These are phyloP conservation scores for Jordanella pulchra DNA, from an alignment of 2,797 vertebrate genomes.

Conservation along the genomic window DNA sequence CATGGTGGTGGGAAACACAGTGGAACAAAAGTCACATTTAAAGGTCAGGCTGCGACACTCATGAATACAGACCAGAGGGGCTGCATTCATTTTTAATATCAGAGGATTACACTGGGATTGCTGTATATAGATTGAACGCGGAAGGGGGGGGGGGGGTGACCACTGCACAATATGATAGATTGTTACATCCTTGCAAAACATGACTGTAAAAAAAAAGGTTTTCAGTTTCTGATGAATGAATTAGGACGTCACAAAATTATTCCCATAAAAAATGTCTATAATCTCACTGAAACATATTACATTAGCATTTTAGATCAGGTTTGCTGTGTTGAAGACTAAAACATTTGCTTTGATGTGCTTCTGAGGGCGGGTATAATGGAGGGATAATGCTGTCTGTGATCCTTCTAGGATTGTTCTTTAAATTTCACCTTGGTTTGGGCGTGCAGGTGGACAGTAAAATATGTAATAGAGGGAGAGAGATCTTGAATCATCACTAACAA, in stretches of 20 bases:
- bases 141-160: background rate
- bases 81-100: constrained; percentile 20
- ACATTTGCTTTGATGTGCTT: too few species aligned
- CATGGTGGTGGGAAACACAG: constrained; percentile 47
- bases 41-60: constrained; percentile 62
- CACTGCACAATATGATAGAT: background rate
- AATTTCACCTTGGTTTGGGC: too few species aligned
- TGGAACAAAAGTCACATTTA: constrained; percentile 52
- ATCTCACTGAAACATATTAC: background rate
- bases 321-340: background rate
- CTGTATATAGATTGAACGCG: background rate
- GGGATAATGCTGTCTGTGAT: too few species aligned
- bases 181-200: background rate
- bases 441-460: too few species aligned
- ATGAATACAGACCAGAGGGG: constrained; percentile 26
- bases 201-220: background rate
- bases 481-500: too few species aligned
- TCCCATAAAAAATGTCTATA: background rate
- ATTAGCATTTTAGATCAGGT: background rate
- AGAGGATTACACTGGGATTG: background rate
- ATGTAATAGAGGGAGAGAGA: too few species aligned
- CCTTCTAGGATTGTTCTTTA: too few species aligned
- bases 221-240: background rate
- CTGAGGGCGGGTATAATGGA: too few species aligned
- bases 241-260: background rate